These are phyloP conservation scores for Zaprionus bogoriensis DNA, from an alignment of 2,888 invertebrate species.

Conservation along the genomic window DNA sequence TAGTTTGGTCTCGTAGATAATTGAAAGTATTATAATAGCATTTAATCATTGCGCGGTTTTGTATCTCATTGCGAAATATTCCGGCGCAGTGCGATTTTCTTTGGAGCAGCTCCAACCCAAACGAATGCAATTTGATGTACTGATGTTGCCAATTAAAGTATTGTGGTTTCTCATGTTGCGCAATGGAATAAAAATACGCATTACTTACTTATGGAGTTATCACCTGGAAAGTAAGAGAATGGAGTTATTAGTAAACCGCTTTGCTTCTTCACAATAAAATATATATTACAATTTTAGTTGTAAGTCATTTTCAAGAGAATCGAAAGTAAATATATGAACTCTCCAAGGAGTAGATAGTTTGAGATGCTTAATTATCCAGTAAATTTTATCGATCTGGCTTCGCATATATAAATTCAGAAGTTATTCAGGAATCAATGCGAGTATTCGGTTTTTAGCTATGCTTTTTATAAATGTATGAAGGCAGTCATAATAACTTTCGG, in stretches of 20 bases:
- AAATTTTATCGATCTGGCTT: no score
- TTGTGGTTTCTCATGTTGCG: conserved; percentile 56
- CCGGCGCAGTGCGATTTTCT: conserved; percentile 4
- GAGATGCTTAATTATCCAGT: no score
- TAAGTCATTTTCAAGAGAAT: no score
- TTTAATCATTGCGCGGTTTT: conserved; percentile 64
- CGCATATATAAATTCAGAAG: no score
- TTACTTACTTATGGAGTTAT: conserved; percentile 82
- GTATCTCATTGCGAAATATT: conserved; percentile 23
- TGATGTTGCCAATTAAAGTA: conserved; percentile 69
- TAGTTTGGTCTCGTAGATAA: conserved; percentile 1
- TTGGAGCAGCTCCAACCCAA: conserved; percentile 33
- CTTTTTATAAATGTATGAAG: no score
- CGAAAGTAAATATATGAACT: no score
- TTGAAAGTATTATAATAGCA: conserved; percentile 45
- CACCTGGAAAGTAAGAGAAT: conserved; percentile 68
- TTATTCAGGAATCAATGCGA: no score
- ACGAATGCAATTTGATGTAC: conserved; percentile 74
- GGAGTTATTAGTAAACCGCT: not conserved
- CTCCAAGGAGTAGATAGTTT: no score
- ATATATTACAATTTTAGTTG: no score
- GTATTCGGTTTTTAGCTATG: no score
- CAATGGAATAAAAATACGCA: conserved; percentile 36
- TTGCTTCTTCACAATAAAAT: not conserved
- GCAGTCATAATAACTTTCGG: no score